These are phyloP conservation scores for Bungarus multicinctus DNA, from an alignment of 2,113 vertebrate genomes.

Conservation along the genomic window DNA sequence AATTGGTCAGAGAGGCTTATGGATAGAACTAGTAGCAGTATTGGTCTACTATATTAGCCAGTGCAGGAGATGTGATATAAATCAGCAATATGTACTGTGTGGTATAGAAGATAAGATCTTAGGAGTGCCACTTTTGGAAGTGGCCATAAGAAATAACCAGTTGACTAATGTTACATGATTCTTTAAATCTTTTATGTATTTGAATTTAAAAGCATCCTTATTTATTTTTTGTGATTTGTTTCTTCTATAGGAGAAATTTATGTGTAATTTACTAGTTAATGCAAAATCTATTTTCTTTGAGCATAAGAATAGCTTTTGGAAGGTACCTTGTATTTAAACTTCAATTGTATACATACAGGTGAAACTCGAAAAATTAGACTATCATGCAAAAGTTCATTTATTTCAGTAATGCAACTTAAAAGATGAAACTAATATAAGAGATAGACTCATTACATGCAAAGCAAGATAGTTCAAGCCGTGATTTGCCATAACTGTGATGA, in stretches of 20 bases:
- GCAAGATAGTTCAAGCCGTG: no score
- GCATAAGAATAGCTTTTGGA: background rate
- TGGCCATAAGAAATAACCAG: background rate
- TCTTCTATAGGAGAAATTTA: background rate
- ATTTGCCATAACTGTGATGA: no score
- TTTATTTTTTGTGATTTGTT: background rate
- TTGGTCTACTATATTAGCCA: background rate
- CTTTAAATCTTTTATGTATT: background rate
- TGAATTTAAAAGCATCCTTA: background rate
- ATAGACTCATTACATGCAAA: no score
- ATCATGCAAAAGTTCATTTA: no score
- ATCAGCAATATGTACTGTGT: background rate
- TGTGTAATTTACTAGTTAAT: background rate
- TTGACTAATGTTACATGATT: background rate
- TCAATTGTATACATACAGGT: background rate
- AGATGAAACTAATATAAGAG: no score
- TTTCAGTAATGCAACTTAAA: no score
- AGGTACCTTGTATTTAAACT: background rate
- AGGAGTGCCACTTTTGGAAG: background rate
- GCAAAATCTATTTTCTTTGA: background rate
- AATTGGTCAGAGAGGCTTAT: background rate
- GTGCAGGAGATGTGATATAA: background rate
- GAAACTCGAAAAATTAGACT: no score
- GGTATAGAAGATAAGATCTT: background rate
- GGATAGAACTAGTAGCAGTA: background rate